Evolutionary conservation across 2,797 vertebrate genomes (phyloP).

Genomic region (Fringilla coelebs): DNA sequence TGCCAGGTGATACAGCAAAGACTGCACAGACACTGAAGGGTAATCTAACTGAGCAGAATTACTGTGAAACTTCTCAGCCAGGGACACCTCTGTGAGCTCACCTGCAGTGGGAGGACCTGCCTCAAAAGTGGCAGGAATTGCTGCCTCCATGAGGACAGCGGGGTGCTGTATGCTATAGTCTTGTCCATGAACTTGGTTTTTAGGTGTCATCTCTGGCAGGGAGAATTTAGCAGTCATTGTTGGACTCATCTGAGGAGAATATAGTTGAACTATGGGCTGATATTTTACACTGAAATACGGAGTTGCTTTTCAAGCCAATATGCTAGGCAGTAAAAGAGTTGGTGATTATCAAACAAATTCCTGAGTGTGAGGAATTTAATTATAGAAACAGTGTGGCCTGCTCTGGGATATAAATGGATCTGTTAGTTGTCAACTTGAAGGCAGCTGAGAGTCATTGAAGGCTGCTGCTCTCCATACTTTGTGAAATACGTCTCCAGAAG

Average conservation of each 20-base stretch:
- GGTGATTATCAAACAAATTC: neutral
- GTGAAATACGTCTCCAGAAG: neutral
- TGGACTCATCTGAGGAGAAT: neutral
- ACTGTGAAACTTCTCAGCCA: neutral
- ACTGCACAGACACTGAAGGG: neutral
- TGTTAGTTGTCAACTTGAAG: neutral
- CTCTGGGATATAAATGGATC: neutral
- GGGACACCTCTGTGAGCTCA: rapidly evolving
- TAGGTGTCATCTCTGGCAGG: neutral
- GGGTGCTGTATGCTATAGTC: neutral
- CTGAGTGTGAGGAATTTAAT: neutral
- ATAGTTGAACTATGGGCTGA: neutral
- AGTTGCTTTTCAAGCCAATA: neutral
- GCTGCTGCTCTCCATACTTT: neutral
- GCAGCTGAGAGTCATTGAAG: neutral
- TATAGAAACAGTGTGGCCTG: neutral
- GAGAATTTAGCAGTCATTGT: neutral
- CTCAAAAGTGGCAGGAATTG: neutral
- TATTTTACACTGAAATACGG: neutral
- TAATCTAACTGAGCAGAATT: neutral
- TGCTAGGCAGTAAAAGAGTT: neutral
- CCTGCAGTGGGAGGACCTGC: neutral
- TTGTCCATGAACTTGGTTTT: neutral
- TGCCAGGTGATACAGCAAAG: neutral
- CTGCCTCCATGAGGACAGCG: neutral